phyloP scores from a whole-genome alignment of 2,888 invertebrate genomes.

The Brachypterus glaber region DNA sequence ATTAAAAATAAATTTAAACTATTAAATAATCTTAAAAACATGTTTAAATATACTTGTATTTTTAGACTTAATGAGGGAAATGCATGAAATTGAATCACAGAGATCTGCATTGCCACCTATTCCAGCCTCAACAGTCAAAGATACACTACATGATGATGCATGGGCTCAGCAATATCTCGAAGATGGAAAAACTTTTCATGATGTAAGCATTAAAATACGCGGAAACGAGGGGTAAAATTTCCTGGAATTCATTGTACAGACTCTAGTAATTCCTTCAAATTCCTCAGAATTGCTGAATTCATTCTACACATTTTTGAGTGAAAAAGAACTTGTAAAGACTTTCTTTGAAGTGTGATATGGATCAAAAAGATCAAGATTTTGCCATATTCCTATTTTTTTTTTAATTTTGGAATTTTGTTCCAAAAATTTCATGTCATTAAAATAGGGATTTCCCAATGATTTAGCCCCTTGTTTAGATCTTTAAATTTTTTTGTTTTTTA shows the following conservation, averaged over 20 bases:
- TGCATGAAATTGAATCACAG: constrained; percentile 64
- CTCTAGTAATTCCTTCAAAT: constrained; percentile 3
- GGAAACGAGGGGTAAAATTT: too few relatives aligned
- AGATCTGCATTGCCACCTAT: constrained; percentile 41
- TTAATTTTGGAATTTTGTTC: too few relatives aligned
- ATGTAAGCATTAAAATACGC: too few relatives aligned
- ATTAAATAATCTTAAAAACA: neutral
- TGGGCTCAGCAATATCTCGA: constrained; percentile 50
- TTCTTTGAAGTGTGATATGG: too few relatives aligned
- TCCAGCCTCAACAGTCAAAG: constrained; percentile 40
- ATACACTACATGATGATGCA: constrained; percentile 39
- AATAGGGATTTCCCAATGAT: too few relatives aligned
- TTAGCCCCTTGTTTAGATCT: too few relatives aligned
- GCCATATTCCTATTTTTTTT: too few relatives aligned
- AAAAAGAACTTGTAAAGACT: neutral
- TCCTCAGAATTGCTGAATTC: constrained; percentile 25
- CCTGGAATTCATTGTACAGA: too few relatives aligned
- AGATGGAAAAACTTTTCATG: constrained; percentile 41
- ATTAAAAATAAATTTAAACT: neutral
- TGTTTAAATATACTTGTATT: constrained; percentile 4
- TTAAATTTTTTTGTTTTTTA: too few relatives aligned
- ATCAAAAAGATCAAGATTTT: too few relatives aligned
- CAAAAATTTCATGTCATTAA: too few relatives aligned
- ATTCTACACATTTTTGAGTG: too few relatives aligned
- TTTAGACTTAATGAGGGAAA: constrained; percentile 58